Base-by-base conservation (phyloP, 2,888 invertebrate species). In the Cosmorhoe ocellata region DNA sequence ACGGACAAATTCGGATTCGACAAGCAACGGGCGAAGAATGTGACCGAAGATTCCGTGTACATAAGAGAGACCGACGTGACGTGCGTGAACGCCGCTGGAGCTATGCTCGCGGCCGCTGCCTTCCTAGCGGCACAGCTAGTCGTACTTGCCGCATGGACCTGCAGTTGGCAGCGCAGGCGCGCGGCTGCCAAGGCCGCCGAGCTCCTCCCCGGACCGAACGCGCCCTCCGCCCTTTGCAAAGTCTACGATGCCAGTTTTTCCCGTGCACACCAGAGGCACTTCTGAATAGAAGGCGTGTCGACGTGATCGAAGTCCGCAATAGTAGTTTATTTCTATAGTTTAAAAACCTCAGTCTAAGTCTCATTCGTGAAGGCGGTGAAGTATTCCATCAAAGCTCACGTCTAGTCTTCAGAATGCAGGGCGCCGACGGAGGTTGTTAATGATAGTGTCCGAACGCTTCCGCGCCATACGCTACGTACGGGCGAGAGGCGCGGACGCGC, bases 1-100 rank as follows among this genome's bases (percentile, higher is more conserved):
- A 96, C 96, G 27, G 97, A 98, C 88, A 96, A 97, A 81, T 97
- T 97, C 81, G 96, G 96, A 30, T 96, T 96, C 83, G 95, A 95
- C 69, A 93, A 93, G 71, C 92, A 92, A 67, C 92, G 92, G 56
- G 92, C 93, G 44, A 92, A 91, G 76, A 92, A 92, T 69, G 85
- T 91, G 52, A 92, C 93, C 63, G 93, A 93, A 71, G 95, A 95
- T 80, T 93, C 94, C 37, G 92, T 95, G 41, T 95, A 93, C 87
- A 91, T 95, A 61, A 92, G 93, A 59, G 93, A 92, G 77, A 92
- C 92, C 59, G 84, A 87, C 36, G 79, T 81, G 66, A 88, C 94
- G 52, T 96, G 96, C 84, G 92, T 96, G 59, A 95, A 96, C 79
- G 91, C 94, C 69, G 92, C 93, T 65, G 97, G 97, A 64, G 92